phyloP scores from a whole-genome alignment of 2,797 vertebrate genomes.

The Xenopus petersii region DNA sequence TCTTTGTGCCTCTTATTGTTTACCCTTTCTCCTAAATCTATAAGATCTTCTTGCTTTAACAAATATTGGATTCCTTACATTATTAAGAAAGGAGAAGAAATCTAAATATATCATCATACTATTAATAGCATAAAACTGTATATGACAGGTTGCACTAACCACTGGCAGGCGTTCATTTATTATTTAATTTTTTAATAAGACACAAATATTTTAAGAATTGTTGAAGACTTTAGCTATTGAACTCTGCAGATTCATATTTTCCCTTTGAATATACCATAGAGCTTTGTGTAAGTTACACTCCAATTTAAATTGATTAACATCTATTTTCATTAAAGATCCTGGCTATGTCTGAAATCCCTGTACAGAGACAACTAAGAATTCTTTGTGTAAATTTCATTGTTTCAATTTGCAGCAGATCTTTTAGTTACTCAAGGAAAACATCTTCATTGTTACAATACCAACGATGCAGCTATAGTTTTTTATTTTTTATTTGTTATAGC shows the following conservation, averaged over 20 bases:
- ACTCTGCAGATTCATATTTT: constrained; percentile 41
- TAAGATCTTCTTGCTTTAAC: constrained; percentile 1
- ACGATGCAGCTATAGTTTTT: constrained; percentile 15
- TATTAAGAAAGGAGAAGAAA: constrained; percentile 6
- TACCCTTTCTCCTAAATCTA: neutral
- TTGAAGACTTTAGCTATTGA: constrained; percentile 42
- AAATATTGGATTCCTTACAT: constrained; percentile 7
- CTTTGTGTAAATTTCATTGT: constrained; percentile 39
- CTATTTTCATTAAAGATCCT: constrained; percentile 44
- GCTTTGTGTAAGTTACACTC: constrained; percentile 32
- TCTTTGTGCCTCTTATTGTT: neutral
- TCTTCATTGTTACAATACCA: constrained; percentile 34
- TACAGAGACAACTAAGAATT: constrained; percentile 15
- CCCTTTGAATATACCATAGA: constrained; percentile 27
- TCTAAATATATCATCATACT: neutral
- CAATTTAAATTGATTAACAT: constrained; percentile 44
- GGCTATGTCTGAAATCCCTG: constrained; percentile 23
- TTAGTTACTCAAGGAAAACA: constrained; percentile 18
- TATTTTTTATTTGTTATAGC: too few species aligned
- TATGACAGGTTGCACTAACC: constrained; percentile 14
- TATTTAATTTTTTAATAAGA: constrained; percentile 34
- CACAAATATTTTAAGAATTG: constrained; percentile 32
- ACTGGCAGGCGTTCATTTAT: constrained; percentile 22
- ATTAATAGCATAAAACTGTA: constrained; percentile 10
- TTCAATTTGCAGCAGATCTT: constrained; percentile 8